Conservation (phyloP, 2,797 vertebrate genomes). For the Arrhamphus sclerolepis region DNA sequence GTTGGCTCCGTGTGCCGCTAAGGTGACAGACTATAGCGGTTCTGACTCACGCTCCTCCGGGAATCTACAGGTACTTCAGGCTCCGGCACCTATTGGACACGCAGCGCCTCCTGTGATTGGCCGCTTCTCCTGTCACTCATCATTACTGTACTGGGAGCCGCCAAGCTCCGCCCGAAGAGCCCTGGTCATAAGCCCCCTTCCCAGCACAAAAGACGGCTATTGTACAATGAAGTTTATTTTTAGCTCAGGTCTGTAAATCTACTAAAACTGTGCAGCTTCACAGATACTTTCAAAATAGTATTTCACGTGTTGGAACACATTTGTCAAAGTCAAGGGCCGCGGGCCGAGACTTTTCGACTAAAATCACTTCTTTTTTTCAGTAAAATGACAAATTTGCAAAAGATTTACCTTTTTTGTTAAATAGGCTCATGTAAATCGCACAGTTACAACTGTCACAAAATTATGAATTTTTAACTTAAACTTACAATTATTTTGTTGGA, state of each 20-base stretch:
- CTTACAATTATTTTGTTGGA: too few species aligned
- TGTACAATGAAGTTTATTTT: constrained; percentile 8
- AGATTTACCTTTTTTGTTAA: too few species aligned
- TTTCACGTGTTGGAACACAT: neutral
- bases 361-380: too few species aligned
- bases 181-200: constrained; percentile 6
- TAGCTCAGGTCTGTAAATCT: neutral
- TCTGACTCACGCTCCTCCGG: constrained; percentile 7
- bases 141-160: constrained; percentile 8
- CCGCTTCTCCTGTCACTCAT: constrained; percentile 49
- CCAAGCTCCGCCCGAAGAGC: constrained; percentile 2
- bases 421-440: too few species aligned
- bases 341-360: too few species aligned
- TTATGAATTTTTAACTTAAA: too few species aligned
- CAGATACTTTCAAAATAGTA: neutral
- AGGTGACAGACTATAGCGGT: constrained; percentile 29
- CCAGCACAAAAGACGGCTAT: neutral
- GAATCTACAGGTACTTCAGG: constrained; percentile 71
- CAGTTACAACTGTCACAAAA: too few species aligned
- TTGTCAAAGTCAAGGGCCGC: too few species aligned
- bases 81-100: constrained; percentile 57
- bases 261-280: neutral
- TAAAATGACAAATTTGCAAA: too few species aligned
- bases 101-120: constrained; percentile 53
- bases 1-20: neutral